A percentile compares a stretch with the other conserved stretches of the same genome.
Evolutionary conservation across 1,140 invertebrate genomes (phyloP).

Genomic region (Bombus superbus): DNA sequence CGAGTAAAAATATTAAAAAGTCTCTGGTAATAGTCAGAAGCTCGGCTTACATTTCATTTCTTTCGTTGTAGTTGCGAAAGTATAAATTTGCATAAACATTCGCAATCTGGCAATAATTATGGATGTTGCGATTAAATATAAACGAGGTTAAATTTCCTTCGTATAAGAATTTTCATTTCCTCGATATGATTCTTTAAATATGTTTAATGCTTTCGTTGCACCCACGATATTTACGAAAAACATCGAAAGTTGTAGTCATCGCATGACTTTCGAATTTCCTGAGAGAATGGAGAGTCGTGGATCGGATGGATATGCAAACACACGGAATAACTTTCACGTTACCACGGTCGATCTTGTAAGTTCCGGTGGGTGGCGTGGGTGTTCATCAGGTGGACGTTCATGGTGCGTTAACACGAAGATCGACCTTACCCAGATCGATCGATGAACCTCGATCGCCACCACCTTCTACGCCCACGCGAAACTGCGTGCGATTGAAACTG

Average conservation of each 20-base stretch:
- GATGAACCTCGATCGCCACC: conserved; percentile 61
- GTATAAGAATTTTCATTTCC: neutral
- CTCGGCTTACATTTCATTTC: neutral
- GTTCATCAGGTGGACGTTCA: conserved; percentile 65
- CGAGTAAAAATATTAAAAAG: neutral
- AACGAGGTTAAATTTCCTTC: neutral
- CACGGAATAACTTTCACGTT: conserved; percentile 5
- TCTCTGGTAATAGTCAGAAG: neutral
- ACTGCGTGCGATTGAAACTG: neutral
- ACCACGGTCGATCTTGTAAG: conserved; percentile 32
- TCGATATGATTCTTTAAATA: neutral
- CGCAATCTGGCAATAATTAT: neutral
- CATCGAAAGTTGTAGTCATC: neutral
- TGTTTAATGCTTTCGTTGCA: neutral
- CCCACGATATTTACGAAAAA: neutral
- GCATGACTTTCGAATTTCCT: neutral
- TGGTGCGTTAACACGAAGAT: conserved; percentile 45
- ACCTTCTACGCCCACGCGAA: conserved; percentile 28
- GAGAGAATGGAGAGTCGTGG: neutral
- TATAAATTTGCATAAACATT: neutral
- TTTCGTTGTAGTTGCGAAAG: neutral
- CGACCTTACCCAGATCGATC: conserved; percentile 60
- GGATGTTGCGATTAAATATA: neutral
- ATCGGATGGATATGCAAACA: conserved; percentile 16
- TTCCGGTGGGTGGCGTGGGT: conserved; percentile 54